phyloP scores from a whole-genome alignment of 2,113 vertebrate species.

The Sminthopsis crassicaudata region DNA sequence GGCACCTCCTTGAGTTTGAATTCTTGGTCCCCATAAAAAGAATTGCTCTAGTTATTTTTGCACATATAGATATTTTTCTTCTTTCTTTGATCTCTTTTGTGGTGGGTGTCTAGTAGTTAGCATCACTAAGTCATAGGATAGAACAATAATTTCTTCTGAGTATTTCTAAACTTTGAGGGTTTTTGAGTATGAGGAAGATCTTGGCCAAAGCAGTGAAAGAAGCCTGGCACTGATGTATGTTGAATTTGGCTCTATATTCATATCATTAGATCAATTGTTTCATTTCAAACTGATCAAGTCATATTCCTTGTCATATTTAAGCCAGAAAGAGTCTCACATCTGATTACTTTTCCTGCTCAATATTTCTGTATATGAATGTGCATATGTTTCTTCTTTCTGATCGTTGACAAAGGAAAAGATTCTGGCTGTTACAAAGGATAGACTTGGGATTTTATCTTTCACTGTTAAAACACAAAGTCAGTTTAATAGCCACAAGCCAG shows the following conservation, averaged over 20 bases:
- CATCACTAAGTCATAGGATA: background rate
- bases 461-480: conserved; percentile 41
- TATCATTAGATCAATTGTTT: background rate
- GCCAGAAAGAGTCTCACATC: background rate
- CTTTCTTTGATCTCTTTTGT: background rate
- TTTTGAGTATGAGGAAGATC: background rate
- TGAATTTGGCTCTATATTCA: background rate
- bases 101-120: background rate
- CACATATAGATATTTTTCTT: background rate
- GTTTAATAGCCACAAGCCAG: background rate
- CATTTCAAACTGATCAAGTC: background rate
- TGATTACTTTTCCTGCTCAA: background rate
- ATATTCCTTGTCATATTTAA: background rate
- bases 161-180: background rate
- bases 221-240: background rate
- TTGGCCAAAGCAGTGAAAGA: background rate
- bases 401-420: conserved; percentile 29
- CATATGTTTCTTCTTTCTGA: background rate
- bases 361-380: background rate
- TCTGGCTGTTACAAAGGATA: conserved; percentile 13
- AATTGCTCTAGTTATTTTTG: background rate
- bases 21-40: background rate
- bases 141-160: background rate
- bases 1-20: background rate
- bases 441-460: background rate